Percentiles rank a stretch among this genome's conserved stretches.
Conservation (phyloP, 2,797 vertebrate genomes). For the Petrocephalus schoutedeni region DNA sequence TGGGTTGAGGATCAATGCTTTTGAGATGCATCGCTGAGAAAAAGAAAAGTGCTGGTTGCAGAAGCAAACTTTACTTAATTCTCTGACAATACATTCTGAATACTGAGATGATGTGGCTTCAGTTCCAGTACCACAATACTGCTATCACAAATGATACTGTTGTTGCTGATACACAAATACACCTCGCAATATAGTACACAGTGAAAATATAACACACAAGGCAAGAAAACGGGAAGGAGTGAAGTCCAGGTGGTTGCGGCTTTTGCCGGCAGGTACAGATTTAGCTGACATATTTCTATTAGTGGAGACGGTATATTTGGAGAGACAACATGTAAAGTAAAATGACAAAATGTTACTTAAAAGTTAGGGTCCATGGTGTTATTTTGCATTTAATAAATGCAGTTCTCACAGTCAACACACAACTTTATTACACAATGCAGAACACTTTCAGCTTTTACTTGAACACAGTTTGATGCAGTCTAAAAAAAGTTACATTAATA, state of each 20-base stretch:
- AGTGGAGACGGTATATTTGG: not conserved
- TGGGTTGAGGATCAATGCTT: not conserved
- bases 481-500: not conserved
- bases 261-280: not conserved
- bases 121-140: constrained; percentile 39
- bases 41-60: not conserved
- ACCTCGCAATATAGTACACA: constrained; percentile 16
- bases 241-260: not conserved
- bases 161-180: constrained; percentile 25
- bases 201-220: constrained; percentile 21
- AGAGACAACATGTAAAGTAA: constrained; percentile 7
- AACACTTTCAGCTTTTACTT: not conserved
- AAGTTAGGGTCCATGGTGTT: not conserved
- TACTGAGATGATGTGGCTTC: constrained; percentile 23
- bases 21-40: constrained; percentile 11
- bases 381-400: not conserved
- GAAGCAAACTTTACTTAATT: constrained; percentile 11
- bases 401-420: not conserved
- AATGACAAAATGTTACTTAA: not conserved
- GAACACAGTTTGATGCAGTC: not conserved
- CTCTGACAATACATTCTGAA: not conserved
- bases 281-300: constrained; percentile 6
- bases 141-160: not conserved
- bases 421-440: not conserved
- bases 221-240: not conserved